These are phyloP conservation scores for Palythoa grandis DNA, from an alignment of 92 coral and sea anemone genomes.

Conservation along the genomic window DNA sequence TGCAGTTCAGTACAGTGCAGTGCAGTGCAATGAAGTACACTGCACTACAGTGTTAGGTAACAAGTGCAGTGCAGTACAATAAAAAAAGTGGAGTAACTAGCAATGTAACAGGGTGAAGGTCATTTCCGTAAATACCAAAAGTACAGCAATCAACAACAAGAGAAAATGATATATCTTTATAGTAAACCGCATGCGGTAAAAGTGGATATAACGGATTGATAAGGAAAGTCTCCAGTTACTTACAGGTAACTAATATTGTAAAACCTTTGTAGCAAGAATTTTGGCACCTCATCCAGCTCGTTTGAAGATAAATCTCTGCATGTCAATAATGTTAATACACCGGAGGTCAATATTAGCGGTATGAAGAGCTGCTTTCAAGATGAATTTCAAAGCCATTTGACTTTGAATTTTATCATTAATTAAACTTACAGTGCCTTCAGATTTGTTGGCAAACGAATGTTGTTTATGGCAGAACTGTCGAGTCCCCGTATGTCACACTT, in stretches of 20 bases:
- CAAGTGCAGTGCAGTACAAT: too few relatives aligned
- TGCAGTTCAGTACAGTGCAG: too few relatives aligned
- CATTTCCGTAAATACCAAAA: too few relatives aligned
- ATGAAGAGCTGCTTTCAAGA: neutral
- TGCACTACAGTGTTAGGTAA: too few relatives aligned
- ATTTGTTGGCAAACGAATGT: slow-evolving; percentile 6
- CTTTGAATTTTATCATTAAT: neutral
- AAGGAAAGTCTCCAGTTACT: neutral
- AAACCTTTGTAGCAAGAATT: neutral
- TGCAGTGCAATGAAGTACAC: too few relatives aligned
- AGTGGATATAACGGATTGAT: too few relatives aligned
- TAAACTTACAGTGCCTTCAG: slow-evolving; percentile 12
- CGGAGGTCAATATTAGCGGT: neutral
- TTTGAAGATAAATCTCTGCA: neutral
- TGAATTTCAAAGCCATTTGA: neutral
- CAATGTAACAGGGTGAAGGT: too few relatives aligned
- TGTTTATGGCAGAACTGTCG: neutral
- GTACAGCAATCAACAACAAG: too few relatives aligned
- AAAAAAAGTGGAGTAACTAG: too few relatives aligned
- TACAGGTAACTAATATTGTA: neutral
- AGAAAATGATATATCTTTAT: neutral
- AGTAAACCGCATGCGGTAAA: neutral
- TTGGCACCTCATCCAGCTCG: neutral
- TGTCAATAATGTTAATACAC: neutral
- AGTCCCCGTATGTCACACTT: slow-evolving; percentile 1